Evolutionary conservation across 2,797 vertebrate species (phyloP).

Genomic region (Phataginus tricuspis): DNA sequence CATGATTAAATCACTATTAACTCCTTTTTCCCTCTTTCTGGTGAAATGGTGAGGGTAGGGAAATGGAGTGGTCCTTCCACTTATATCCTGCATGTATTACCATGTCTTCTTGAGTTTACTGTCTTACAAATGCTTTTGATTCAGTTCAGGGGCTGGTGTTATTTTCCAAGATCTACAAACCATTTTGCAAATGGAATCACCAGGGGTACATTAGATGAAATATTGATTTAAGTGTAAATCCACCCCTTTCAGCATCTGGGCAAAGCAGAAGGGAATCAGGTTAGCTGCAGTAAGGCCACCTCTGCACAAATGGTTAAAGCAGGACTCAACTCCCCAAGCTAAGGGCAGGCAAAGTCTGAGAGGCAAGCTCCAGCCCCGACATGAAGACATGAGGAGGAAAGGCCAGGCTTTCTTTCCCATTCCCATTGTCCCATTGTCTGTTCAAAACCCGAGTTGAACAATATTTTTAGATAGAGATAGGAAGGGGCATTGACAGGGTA

Average conservation of each 20-base stretch:
- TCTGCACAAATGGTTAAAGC: not conserved
- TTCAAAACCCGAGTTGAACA: not conserved
- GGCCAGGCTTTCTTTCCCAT: not conserved
- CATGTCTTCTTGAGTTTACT: not conserved
- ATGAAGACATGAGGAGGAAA: not conserved
- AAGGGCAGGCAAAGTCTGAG: not conserved
- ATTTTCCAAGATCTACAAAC: conserved; percentile 54
- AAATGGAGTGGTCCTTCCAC: not conserved
- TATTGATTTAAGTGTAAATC: conserved; percentile 74
- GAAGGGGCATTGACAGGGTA: not conserved
- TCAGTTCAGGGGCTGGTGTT: not conserved
- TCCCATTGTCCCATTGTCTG: not conserved
- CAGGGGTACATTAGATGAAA: conserved; percentile 69
- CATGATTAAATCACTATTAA: conserved; percentile 61
- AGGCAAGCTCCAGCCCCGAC: not conserved
- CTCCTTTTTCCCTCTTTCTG: not conserved
- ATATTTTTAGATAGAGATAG: not conserved
- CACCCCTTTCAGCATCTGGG: conserved; percentile 55
- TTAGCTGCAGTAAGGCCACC: not conserved
- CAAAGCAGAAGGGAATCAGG: conserved; percentile 12
- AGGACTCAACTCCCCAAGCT: not conserved
- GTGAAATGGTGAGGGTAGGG: not conserved
- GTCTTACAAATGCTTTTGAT: conserved; percentile 25
- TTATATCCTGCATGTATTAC: not conserved
- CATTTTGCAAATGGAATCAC: conserved; percentile 67